Evolutionary conservation across 2,113 vertebrate species (phyloP), one percentile per base, ranked within the genome.

Genomic region (Equus quagga): DNA sequence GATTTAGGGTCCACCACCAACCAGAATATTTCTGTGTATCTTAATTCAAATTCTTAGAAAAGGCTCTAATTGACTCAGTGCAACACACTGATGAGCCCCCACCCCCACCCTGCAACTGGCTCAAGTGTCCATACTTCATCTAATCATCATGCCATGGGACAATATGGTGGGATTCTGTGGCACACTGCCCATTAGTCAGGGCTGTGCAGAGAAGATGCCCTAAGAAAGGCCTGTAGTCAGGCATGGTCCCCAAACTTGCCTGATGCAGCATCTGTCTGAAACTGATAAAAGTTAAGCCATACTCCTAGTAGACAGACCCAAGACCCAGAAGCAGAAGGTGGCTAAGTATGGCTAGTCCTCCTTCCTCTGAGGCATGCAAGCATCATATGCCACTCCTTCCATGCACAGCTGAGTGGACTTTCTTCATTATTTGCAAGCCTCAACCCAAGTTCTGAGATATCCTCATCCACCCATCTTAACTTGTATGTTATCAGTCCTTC

Each of bases 371-470:
- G 10, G n/a, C 60, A 28, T 5, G 5, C 4, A 60, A 21, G 31
- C 13, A 0, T 41, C 67, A 6, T 2, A 5, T 17, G 62, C 13
- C 31, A 19, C n/a, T 44, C 24, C n/a, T 24, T 21, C 65, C 41
- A 0, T 9, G 36, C 72, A n/a, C 1, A 31, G 19, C 3, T n/a
- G 19, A 0, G 8, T 31, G 12, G 26, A 28, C 33, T 24, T 26
- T 51, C 72, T 69, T 95, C 28, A 51, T 72, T 28, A 24, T n/a
- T 65, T 60, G 19, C 73, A 78, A 86, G 88, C 36, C 75, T 79
- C 51, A 26, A n/a, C n/a, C 62, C 81, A 83, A 88, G 65, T 23
- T 75, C 80, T 56, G 41, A 83, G 80, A 94, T 10, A 54, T 11
- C 44, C 8, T 23, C 26, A 24, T 14, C 84, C 36, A 44, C 49